Conservation (phyloP, 2,888 invertebrate species). For the Apomyelois bistriatella region DNA sequence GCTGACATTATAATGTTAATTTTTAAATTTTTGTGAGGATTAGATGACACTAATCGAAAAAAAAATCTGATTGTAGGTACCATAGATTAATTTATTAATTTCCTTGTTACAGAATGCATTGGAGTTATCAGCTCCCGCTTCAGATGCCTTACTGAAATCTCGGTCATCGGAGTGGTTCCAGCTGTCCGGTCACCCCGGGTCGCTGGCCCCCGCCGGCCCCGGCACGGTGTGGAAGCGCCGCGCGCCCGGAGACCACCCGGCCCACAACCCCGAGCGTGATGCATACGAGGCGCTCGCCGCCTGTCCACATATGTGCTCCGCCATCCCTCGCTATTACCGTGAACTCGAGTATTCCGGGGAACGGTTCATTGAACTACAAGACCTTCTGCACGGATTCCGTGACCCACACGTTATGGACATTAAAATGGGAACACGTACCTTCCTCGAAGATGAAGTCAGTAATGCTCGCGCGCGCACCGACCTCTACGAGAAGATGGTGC, state of each 20-base stretch:
- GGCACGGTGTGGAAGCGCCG: conserved; percentile 97
- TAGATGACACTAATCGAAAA: conserved; percentile 21
- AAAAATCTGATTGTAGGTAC: too few relatives aligned
- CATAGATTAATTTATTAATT: too few relatives aligned
- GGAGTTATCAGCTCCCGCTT: conserved; percentile 94
- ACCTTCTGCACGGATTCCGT: conserved; percentile 92
- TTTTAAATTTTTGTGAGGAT: too few relatives aligned
- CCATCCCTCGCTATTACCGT: conserved; percentile 91
- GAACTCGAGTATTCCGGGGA: conserved; percentile 89
- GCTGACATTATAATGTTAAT: too few relatives aligned
- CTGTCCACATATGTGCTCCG: conserved; percentile 85
- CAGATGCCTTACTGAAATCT: conserved; percentile 89
- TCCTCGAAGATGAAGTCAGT: conserved; percentile 96
- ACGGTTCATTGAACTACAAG: conserved; percentile 96
- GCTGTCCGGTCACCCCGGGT: conserved; percentile 94
- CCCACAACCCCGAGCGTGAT: conserved; percentile 86
- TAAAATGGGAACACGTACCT: conserved; percentile 97
- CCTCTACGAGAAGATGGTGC: conserved; percentile 97
- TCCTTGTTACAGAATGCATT: conserved; percentile 89
- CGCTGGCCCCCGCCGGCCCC: conserved; percentile 94
- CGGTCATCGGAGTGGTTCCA: conserved; percentile 90
- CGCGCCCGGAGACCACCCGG: conserved; percentile 83
- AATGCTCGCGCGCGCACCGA: conserved; percentile 91
- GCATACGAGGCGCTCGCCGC: conserved; percentile 89
- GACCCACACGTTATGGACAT: conserved; percentile 98